Conservation (phyloP, 2,797 vertebrate species). For the Betta splendens region DNA sequence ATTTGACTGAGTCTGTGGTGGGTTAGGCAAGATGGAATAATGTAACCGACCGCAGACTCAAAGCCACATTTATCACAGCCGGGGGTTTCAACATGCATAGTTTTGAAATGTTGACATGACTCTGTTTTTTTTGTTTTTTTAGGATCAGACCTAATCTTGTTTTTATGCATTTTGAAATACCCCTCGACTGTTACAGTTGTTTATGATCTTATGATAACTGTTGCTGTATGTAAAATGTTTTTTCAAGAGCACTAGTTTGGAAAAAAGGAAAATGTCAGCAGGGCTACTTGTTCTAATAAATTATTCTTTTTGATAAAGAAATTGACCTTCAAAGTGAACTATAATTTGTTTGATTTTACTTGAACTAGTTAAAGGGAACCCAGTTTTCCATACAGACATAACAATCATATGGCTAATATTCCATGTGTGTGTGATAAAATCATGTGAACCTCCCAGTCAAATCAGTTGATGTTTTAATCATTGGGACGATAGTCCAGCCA, state of each 20-base stretch:
- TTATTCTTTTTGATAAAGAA: not conserved
- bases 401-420: no score
- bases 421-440: no score
- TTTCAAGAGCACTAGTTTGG: no score
- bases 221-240: not conserved
- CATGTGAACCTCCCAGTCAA: no score
- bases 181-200: conserved; percentile 18
- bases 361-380: no score
- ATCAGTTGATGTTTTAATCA: no score
- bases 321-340: conserved; percentile 1
- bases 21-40: conserved; percentile 25
- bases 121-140: no score
- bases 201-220: conserved; percentile 13
- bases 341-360: no score
- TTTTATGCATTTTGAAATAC: conserved; percentile 58
- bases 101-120: conserved; percentile 12
- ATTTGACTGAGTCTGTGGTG: conserved; percentile 21
- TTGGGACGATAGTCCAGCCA: no score
- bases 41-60: conserved; percentile 53
- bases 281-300: conserved; percentile 1
- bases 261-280: conserved; percentile 40
- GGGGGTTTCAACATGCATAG: conserved; percentile 64
- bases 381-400: no score
- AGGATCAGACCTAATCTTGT: conserved; percentile 21
- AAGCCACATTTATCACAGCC: conserved; percentile 27